Conservation (phyloP, 2,888 invertebrate genomes). For the Parnassius smintheus region DNA sequence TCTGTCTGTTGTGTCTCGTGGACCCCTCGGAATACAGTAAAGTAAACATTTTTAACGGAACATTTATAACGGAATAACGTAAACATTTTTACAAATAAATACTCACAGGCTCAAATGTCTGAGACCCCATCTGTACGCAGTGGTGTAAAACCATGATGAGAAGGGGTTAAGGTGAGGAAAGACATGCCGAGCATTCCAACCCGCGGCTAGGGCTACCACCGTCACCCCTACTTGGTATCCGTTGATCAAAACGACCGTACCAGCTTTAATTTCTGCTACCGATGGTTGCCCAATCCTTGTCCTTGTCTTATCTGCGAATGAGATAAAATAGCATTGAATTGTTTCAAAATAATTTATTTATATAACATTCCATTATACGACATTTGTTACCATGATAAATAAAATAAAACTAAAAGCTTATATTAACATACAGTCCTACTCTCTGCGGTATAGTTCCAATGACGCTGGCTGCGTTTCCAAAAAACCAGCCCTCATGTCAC, state of each 20-base stretch:
- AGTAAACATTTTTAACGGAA: too few relatives aligned
- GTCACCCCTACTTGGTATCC: conserved; percentile 17
- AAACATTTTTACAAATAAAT: too few relatives aligned
- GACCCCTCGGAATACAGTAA: too few relatives aligned
- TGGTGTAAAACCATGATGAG: conserved; percentile 24
- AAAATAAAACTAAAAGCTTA: too few relatives aligned
- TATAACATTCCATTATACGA: too few relatives aligned
- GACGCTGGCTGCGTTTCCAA: too few relatives aligned
- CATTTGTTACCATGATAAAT: background rate
- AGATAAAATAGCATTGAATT: background rate
- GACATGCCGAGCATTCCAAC: conserved; percentile 1
- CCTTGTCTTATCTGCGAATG: background rate
- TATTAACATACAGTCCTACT: too few relatives aligned
- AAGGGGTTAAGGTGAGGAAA: conserved; percentile 19
- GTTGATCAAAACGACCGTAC: conserved; percentile 9
- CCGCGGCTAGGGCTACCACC: conserved; percentile 8
- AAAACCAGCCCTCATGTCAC: too few relatives aligned
- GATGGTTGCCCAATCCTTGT: background rate
- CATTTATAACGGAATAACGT: too few relatives aligned
- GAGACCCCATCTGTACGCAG: conserved; percentile 22
- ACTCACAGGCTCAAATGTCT: conserved; percentile 21
- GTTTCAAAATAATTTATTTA: too few relatives aligned
- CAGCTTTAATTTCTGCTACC: background rate
- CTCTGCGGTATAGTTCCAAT: too few relatives aligned
- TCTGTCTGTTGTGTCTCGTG: too few relatives aligned